phyloP scores from a whole-genome alignment of 1,140 invertebrate species.

The Whitmania pigra region DNA sequence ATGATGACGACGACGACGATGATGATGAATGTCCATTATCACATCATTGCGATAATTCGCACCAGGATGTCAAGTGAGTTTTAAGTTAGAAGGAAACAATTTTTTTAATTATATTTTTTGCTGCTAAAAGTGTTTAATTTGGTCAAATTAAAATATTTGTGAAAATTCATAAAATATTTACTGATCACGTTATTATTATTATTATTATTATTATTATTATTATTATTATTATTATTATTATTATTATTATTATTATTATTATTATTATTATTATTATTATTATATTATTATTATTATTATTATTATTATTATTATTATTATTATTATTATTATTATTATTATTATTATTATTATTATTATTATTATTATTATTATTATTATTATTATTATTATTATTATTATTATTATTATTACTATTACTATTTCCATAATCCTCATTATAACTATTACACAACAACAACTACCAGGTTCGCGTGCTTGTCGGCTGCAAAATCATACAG shows the following conservation, averaged over 20 bases:
- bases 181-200: not conserved
- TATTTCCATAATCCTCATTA: not conserved
- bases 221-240: not conserved
- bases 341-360: not conserved
- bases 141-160: too few relatives aligned
- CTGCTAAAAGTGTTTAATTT: too few relatives aligned
- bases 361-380: not conserved
- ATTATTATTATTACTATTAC: not conserved
- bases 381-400: not conserved
- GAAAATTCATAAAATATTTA: too few relatives aligned
- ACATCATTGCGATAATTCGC: too few relatives aligned
- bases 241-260: not conserved
- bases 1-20: too few relatives aligned
- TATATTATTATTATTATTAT: not conserved
- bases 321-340: not conserved
- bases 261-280: not conserved
- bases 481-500: slow-evolving; percentile 11
- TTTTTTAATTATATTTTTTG: too few relatives aligned
- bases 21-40: too few relatives aligned
- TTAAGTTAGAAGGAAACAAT: too few relatives aligned
- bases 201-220: not conserved
- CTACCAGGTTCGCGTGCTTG: not conserved
- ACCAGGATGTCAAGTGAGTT: too few relatives aligned
- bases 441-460: not conserved
- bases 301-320: not conserved